Evolutionary conservation across 2,113 vertebrate genomes (phyloP), one percentile per base, ranked within the genome.

Genomic region (Aptenodytes forsteri): DNA sequence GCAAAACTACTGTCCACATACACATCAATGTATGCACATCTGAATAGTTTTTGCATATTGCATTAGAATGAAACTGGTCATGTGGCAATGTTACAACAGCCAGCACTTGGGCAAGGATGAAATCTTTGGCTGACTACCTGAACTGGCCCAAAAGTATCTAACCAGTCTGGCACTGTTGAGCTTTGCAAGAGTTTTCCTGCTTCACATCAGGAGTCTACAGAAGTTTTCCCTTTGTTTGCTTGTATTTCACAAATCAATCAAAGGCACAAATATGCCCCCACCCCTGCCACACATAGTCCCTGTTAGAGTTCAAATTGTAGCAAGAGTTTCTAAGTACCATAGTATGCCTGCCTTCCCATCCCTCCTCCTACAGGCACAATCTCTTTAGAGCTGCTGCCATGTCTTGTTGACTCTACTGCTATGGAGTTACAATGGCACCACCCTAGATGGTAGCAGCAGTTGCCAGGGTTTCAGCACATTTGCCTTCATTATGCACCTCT

Each of bases 381-480:
- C 18, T 34, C 61, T 54, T 73, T 78, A 0, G 0, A 92, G 54
- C 15, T 89, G 52, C 62, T 93, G 62, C 36, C 46, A 73, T n/a
- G 36, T 77, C 13, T 73, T 89, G 27, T 91, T 77, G 55, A 12
- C 8, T 55, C 20, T 61, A 0, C 30, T 83, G 16, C 36, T 73
- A 1, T 5, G 23, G 27, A 82, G 16, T 62, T 54, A 14, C 26
- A 70, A 25, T 11, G 36, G 30, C 17, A 49, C 2, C 11, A 47
- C 5, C 16, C 26, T 58, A 1, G 0, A 49, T 0, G 18, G 25
- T 12, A 71, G 25, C 40, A 56, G 30, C 16, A 16, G 8, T 10
- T 64, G 19, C 2, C 29, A 47, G 32, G 10, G 6, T 23, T 95
- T 67, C 27, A 54, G 13, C 9, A 44, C 5, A 4, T 71, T 46